Evolutionary conservation across 2,888 invertebrate genomes (phyloP).

Genomic region (Thera britannica): DNA sequence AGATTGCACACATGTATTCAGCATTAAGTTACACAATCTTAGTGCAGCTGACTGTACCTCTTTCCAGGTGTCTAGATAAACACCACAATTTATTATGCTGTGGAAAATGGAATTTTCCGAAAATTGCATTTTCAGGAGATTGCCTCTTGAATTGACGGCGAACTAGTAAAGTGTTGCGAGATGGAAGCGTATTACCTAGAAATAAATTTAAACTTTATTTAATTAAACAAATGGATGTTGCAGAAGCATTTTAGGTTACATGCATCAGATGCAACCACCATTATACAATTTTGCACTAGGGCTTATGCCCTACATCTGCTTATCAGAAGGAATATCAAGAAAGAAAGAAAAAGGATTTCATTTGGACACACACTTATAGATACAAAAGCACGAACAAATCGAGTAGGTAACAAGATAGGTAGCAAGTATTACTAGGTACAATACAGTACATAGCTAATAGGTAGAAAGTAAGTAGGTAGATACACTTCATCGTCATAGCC

Average conservation of each 20-base stretch:
- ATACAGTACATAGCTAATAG: too few relatives aligned
- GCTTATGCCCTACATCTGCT: too few relatives aligned
- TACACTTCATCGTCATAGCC: too few relatives aligned
- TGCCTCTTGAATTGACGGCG: slow-evolving; percentile 13
- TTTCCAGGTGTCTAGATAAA: not conserved
- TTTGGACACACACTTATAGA: too few relatives aligned
- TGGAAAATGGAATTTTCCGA: slow-evolving; percentile 10
- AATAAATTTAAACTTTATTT: slow-evolving; percentile 7
- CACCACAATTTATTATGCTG: slow-evolving; percentile 14
- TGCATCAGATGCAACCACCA: not conserved
- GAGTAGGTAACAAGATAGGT: too few relatives aligned
- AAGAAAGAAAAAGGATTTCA: too few relatives aligned
- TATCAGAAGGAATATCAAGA: too few relatives aligned
- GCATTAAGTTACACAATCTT: not conserved
- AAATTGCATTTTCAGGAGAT: slow-evolving; percentile 26
- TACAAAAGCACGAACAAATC: too few relatives aligned
- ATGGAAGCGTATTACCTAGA: slow-evolving; percentile 9
- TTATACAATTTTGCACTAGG: too few relatives aligned
- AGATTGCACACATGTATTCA: too few relatives aligned
- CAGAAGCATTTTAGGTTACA: not conserved
- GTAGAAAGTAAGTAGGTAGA: too few relatives aligned
- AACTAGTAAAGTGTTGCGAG: slow-evolving; percentile 9
- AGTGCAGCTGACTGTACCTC: not conserved
- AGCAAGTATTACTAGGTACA: too few relatives aligned
- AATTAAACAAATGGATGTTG: slow-evolving; percentile 1